These are phyloP conservation scores for Polydrusus tereticollis DNA, from an alignment of 2,888 invertebrate species.

Conservation along the genomic window DNA sequence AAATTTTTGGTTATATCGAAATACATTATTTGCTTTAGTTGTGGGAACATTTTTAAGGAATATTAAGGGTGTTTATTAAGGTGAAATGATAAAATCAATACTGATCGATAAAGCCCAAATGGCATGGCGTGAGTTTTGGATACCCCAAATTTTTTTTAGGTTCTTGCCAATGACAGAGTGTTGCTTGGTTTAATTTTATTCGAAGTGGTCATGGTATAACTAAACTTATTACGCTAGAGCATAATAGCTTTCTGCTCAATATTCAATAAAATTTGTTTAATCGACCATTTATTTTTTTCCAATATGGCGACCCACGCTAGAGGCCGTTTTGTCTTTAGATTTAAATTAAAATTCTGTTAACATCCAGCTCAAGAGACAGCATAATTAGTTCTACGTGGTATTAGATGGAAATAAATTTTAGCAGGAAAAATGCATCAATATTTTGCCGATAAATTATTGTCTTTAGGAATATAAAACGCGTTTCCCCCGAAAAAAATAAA, in stretches of 20 bases:
- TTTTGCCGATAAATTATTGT: too few species aligned
- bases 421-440: too few species aligned
- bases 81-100: conserved; percentile 3
- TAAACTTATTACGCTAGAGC: background rate
- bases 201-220: background rate
- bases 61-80: background rate
- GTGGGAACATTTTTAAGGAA: background rate
- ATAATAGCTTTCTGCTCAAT: background rate
- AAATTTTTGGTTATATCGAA: background rate
- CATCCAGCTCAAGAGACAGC: background rate
- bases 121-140: background rate
- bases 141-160: background rate
- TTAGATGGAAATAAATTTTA: too few species aligned
- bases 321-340: too few species aligned
- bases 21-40: background rate
- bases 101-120: background rate
- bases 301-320: background rate
- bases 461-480: too few species aligned
- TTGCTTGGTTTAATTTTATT: background rate
- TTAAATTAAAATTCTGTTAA: background rate
- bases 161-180: background rate
- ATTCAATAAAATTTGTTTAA: background rate
- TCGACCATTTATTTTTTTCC: background rate
- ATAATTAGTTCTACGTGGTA: background rate
- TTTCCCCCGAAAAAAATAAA: too few species aligned